Conservation (phyloP, 2,113 vertebrate genomes). For the Pyrgilauda ruficollis region DNA sequence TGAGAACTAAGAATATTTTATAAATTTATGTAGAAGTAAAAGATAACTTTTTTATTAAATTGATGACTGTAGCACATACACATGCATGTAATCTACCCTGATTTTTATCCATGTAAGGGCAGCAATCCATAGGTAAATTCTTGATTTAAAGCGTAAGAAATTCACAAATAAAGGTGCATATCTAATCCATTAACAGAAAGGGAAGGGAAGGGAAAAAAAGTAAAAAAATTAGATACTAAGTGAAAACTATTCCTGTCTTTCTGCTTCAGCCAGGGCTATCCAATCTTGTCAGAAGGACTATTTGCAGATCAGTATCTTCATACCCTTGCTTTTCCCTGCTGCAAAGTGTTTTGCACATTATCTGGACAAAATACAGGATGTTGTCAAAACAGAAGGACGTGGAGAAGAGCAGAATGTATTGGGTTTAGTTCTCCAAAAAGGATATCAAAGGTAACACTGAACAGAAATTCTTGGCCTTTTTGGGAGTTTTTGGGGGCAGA, state of each 20-base stretch:
- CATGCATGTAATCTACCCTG: neutral
- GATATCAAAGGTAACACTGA: neutral
- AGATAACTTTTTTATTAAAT: neutral
- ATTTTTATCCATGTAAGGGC: neutral
- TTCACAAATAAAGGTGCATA: neutral
- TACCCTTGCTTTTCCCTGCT: neutral
- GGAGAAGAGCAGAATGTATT: neutral
- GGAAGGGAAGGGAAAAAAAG: neutral
- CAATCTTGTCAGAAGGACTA: neutral
- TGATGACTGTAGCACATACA: neutral
- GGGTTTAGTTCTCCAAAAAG: neutral
- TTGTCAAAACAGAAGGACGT: neutral
- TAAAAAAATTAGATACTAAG: neutral
- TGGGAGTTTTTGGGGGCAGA: neutral
- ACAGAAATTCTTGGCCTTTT: neutral
- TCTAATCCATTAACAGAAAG: neutral
- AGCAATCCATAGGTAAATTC: neutral
- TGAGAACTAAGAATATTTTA: neutral
- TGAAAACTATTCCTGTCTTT: neutral
- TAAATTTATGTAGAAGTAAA: neutral
- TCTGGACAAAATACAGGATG: neutral
- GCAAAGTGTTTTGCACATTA: neutral
- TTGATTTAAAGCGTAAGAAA: neutral
- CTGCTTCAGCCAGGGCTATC: neutral
- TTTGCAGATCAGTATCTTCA: neutral